These are phyloP conservation scores for Meganola albula DNA, from an alignment of 2,888 invertebrate genomes.

Conservation along the genomic window DNA sequence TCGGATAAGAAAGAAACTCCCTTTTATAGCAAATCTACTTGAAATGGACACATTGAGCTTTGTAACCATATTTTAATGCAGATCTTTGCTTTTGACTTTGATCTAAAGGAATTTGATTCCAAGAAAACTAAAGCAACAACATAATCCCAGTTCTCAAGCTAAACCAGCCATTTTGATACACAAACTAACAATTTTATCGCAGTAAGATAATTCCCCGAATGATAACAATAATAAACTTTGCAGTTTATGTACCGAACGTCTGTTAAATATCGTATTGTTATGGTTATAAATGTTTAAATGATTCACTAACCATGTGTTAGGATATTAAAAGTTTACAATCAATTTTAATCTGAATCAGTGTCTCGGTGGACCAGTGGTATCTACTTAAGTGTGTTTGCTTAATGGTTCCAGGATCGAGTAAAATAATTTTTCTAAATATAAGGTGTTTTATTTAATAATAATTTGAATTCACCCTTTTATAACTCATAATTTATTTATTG, in stretches of 20 bases:
- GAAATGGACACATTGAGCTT: neutral
- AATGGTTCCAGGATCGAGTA: too few species aligned
- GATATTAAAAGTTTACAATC: too few species aligned
- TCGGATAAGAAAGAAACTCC: too few species aligned
- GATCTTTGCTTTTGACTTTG: neutral
- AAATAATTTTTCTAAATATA: too few species aligned
- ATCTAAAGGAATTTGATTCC: neutral
- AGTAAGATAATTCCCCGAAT: conserved; percentile 24
- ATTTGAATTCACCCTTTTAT: too few species aligned
- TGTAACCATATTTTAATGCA: neutral
- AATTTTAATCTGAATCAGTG: too few species aligned
- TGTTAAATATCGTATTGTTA: conserved; percentile 31
- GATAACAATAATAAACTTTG: conserved; percentile 23
- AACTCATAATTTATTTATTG: too few species aligned
- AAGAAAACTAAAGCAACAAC: neutral
- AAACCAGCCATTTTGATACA: neutral
- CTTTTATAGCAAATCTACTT: too few species aligned
- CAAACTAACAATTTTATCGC: neutral
- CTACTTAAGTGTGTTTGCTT: too few species aligned
- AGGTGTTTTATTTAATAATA: too few species aligned
- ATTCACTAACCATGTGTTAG: too few species aligned
- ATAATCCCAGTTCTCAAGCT: neutral
- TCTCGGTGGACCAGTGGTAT: too few species aligned
- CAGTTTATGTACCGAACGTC: conserved; percentile 22
- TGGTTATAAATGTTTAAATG: conserved; percentile 15